Base-by-base conservation (phyloP, 37 sponge, comb jelly and placozoan genomes). In the Chondrosia reniformis region DNA sequence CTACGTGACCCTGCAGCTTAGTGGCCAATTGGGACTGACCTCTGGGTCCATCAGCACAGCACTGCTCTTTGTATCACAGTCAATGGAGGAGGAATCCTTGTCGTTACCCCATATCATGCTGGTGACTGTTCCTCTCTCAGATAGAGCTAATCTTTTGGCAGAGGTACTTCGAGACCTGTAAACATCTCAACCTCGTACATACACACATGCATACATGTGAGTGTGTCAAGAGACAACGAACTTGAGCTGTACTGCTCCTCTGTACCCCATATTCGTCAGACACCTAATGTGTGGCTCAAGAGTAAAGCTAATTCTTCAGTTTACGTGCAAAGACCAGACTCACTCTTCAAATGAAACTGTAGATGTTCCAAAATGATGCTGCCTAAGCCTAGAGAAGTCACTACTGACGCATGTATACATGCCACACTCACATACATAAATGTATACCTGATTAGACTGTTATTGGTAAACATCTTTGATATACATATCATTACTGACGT, bases 321-420 rank as follows among this genome's bases (percentile, higher is more conserved):
- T 5, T 5, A 59, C 22, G 28, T 59, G 17, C 22, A n/a, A n/a
- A 8, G 58, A 33, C 3, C 42, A n/a, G 24, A 46, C 80, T 80
- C 54, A 88, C 89, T 67, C 76, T 25, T 80, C 73, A 79, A 79
- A 76, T 24, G 89, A 67, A 30, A 49, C 2, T 3, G 81, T 84
- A 25, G 31, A 28, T 8, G 81, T 84, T 57, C 77, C 76, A 69
- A 52, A 39, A 61, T 88, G 80, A 71, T 78, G 74, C 42, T 31
- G 38, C 17, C 40, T 32, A 71, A 84, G 89, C n/a, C 89, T 88
- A 57, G 32, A 78, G 49, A 36, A 45, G 17, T 43, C 13, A n/a
- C 54, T 39, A 4, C 15, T 55, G 27, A 33, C 63, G 57, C 82
- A 46, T 40, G 61, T 31, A 2, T 33, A 74, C 74, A 57, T 27